Evolutionary conservation across 2,797 vertebrate species (phyloP).

Genomic region (Cetoscarus ocellatus): DNA sequence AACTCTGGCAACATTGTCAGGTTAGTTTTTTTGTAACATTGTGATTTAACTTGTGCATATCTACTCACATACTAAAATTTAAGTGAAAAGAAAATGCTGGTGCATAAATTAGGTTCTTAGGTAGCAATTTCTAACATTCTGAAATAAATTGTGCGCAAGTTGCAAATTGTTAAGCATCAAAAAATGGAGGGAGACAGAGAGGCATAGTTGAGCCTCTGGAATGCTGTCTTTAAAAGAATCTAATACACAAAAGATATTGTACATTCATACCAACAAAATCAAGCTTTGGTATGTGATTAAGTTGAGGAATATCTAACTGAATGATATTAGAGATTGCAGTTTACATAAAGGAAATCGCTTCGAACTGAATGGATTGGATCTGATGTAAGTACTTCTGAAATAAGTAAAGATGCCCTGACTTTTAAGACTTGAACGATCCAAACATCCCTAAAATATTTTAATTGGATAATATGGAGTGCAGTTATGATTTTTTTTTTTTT

Average conservation of each 20-base stretch:
- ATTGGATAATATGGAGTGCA: conserved; percentile 22
- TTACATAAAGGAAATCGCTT: conserved; percentile 8
- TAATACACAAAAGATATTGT: not conserved
- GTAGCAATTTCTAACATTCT: no score
- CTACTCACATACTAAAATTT: not conserved
- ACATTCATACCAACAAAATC: not conserved
- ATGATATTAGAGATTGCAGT: conserved; percentile 10
- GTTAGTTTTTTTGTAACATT: conserved; percentile 72
- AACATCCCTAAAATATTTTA: conserved; percentile 29
- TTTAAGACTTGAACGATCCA: conserved; percentile 12
- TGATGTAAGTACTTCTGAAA: conserved; percentile 30
- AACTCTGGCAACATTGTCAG: conserved; percentile 96
- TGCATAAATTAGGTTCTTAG: not conserved
- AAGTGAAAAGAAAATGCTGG: not conserved
- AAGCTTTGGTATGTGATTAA: not conserved
- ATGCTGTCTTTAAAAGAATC: not conserved
- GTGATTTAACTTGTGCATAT: not conserved
- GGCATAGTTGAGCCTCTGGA: not conserved
- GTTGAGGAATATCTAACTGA: conserved; percentile 4
- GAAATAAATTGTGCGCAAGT: no score
- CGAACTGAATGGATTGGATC: conserved; percentile 4
- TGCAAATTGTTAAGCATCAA: no score
- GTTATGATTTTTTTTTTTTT: conserved; percentile 21
- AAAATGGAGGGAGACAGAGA: no score
- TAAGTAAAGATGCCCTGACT: conserved; percentile 14